Base-by-base conservation (phyloP, 1,140 invertebrate genomes). In the Trigoniulus corallinus region DNA sequence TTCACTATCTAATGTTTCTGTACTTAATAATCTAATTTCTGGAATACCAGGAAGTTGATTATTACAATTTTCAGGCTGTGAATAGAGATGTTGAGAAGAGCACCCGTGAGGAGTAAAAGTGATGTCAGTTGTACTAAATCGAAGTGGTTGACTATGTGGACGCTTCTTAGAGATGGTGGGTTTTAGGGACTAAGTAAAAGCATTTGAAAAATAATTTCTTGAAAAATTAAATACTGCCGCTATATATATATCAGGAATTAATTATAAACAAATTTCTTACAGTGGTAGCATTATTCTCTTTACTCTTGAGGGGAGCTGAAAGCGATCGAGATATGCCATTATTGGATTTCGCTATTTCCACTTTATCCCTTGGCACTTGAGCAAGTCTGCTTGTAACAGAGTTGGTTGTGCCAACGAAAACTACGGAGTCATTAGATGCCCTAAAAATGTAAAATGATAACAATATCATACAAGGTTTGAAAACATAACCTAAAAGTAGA, bases 1-100 rank as follows among this genome's bases (percentile, higher is more conserved):
- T 34, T 34, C 7, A 15, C 29, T 34, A 34, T 34, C 15, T 34
- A 34, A 7, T 7, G 29, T 7, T 34, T 57, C 51, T 1, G 41
- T 51, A 15, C 53, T 53, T 21, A 45, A 39, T 12, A 54, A 46
- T 15, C 37, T 59, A 47, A 67, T 64, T 63, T 74, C 72, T 3
- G 69, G 72, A 53, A 74, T 74, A 57, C 71, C 67, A 26, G 71
- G 69, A 42, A 73, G 53, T 50, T 37, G 57, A 54, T 7, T 7
- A 15, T 15, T 34, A 52, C 55, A 55, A 48, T 63, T 59, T 26
- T 22, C 21, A 41, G 22, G 7, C 24, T 12, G 24, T 18, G 3
- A 21, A 27, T n/a, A 4, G 42, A 40, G 25, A 15, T 42, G 49
- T 3, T 29, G 40, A 25, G 50, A 39, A n/a, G 34, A 24, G 13